These are phyloP conservation scores for Larimichthys polyactis DNA, from an alignment of 2,113 vertebrate genomes.

Conservation along the genomic window DNA sequence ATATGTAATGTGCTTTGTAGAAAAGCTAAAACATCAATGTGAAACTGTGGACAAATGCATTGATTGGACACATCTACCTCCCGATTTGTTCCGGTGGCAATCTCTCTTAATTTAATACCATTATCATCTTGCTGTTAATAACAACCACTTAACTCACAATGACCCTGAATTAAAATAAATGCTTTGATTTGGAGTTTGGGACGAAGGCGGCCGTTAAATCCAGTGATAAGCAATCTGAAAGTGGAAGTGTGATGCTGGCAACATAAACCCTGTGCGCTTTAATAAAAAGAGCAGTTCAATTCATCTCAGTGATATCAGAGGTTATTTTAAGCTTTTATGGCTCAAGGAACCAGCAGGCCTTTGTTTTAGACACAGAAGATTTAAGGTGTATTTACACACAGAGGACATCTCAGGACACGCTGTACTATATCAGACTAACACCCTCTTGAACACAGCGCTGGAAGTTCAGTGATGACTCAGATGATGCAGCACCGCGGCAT, in stretches of 20 bases:
- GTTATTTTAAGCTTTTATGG: slow-evolving; percentile 35
- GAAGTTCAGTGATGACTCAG: neutral
- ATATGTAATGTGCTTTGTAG: neutral
- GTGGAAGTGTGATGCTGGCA: slow-evolving; percentile 1
- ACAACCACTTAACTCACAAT: slow-evolving; percentile 38
- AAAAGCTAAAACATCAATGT: no score
- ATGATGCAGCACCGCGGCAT: neutral
- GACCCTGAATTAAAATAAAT: slow-evolving; percentile 48
- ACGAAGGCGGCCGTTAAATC: slow-evolving; percentile 32
- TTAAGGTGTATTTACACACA: no score
- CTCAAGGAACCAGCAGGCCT: neutral
- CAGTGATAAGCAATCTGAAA: slow-evolving; percentile 38
- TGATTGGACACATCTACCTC: neutral
- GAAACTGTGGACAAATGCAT: no score
- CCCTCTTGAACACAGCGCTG: neutral
- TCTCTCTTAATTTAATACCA: neutral
- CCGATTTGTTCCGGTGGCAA: neutral
- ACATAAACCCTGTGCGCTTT: slow-evolving; percentile 10
- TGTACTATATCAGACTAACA: neutral
- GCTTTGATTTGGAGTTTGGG: slow-evolving; percentile 45
- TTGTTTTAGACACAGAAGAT: slow-evolving; percentile 8
- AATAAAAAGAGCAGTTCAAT: neutral
- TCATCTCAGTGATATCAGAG: neutral
- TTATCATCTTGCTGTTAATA: neutral
- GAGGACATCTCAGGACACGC: slow-evolving; percentile 15